A percentile compares a stretch with the other conserved stretches of the same genome.
phyloP scores from a whole-genome alignment of 2,113 vertebrate species.

The Scomber scombrus region DNA sequence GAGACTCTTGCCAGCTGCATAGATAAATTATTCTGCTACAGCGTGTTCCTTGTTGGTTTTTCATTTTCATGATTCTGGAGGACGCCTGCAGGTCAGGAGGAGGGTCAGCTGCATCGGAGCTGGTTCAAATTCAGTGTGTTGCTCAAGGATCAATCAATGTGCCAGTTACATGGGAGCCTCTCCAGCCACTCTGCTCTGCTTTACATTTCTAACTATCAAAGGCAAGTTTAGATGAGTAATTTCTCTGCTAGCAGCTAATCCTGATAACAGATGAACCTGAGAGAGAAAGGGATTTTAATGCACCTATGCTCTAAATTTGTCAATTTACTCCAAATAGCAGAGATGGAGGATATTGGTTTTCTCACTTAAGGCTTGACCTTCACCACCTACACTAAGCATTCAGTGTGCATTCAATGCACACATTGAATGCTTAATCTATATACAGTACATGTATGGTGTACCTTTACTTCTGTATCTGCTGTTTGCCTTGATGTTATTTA shows the following conservation, averaged over 20 bases:
- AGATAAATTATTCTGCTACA: background rate
- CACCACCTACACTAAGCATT: background rate
- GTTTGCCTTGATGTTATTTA: too few relatives aligned
- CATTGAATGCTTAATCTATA: background rate
- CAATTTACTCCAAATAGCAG: background rate
- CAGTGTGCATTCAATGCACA: background rate
- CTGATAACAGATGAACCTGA: background rate
- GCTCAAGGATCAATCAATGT: conserved; percentile 18
- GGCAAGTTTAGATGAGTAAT: background rate
- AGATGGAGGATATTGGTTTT: background rate
- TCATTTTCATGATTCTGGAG: background rate
- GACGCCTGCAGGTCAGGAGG: background rate
- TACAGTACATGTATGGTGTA: background rate
- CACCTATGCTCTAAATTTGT: background rate
- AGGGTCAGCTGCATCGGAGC: background rate
- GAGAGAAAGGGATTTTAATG: background rate
- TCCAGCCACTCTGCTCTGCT: background rate
- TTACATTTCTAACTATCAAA: background rate
- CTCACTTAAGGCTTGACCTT: background rate
- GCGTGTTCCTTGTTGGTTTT: conserved; percentile 5
- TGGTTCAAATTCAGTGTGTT: conserved; percentile 25
- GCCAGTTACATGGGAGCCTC: background rate
- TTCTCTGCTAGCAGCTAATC: background rate
- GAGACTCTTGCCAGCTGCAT: background rate
- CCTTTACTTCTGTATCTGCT: too few relatives aligned